Evolutionary conservation across 92 coral and sea anemone genomes (phyloP).

Genomic region (Epizoanthus rinbou): DNA sequence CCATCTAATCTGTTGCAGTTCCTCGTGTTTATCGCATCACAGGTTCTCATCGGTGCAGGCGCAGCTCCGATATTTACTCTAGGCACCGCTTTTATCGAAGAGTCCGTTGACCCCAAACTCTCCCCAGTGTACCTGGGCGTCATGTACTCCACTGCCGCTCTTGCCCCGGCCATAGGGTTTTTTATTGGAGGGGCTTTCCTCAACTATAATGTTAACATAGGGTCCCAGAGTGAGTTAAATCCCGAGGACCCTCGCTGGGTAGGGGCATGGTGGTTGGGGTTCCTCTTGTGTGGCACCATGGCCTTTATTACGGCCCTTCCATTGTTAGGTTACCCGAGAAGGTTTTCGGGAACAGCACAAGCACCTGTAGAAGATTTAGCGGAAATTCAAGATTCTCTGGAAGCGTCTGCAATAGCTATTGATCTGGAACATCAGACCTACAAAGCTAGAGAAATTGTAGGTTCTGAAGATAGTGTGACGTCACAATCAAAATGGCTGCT

Average conservation of each 20-base stretch:
- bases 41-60: constrained; percentile 58
- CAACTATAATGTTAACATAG: constrained; percentile 38
- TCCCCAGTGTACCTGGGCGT: constrained; percentile 53
- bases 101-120: constrained; percentile 36
- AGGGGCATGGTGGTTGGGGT: constrained; percentile 68
- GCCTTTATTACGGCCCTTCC: constrained; percentile 50
- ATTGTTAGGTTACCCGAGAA: constrained; percentile 48
- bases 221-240: background rate
- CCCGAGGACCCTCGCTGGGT: constrained; percentile 59
- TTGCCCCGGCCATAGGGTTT: constrained; percentile 61
- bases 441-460: background rate
- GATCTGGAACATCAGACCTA: constrained; percentile 11
- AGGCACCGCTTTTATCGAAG: constrained; percentile 56
- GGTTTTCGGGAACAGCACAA: constrained; percentile 9
- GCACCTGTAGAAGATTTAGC: constrained; percentile 12
- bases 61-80: constrained; percentile 59
- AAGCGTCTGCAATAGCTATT: constrained; percentile 7
- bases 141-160: constrained; percentile 50
- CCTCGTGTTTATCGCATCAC: constrained; percentile 52
- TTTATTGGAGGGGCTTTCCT: constrained; percentile 53
- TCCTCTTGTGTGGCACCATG: constrained; percentile 41
- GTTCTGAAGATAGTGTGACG: constrained; percentile 18
- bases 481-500: constrained; percentile 17
- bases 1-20: constrained; percentile 45
- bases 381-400: background rate